Percentiles rank a stretch among this genome's conserved stretches.
Evolutionary conservation across 2,113 vertebrate species (phyloP).

Genomic region (Polypterus bichir): DNA sequence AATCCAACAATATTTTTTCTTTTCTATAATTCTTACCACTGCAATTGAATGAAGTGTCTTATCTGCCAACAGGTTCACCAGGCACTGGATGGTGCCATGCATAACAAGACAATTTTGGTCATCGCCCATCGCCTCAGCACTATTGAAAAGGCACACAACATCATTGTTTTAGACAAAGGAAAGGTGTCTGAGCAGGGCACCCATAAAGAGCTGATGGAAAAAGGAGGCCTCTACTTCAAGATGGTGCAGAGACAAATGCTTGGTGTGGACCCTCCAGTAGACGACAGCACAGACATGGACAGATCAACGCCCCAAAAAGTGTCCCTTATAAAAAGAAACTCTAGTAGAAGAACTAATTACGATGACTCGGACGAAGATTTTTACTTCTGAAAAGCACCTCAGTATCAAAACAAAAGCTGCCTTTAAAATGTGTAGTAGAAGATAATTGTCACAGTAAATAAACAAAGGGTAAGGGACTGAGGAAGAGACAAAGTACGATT

Average conservation of each 20-base stretch:
- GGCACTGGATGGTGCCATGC: slow-evolving; percentile 67
- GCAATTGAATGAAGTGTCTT: too few species aligned
- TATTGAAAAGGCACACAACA: slow-evolving; percentile 78
- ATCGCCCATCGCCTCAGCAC: slow-evolving; percentile 93
- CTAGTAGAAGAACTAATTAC: too few species aligned
- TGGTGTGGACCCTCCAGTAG: slow-evolving; percentile 43
- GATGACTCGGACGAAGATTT: slow-evolving; percentile 27
- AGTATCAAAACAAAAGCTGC: too few species aligned
- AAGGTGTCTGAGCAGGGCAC: slow-evolving; percentile 73
- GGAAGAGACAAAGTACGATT: too few species aligned
- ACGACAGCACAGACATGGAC: slow-evolving; percentile 8
- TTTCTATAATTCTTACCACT: not conserved
- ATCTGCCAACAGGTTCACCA: slow-evolving; percentile 67
- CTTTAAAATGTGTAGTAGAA: too few species aligned
- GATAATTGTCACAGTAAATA: too few species aligned
- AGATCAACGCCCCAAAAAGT: not conserved
- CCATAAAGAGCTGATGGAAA: slow-evolving; percentile 74
- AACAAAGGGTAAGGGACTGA: too few species aligned
- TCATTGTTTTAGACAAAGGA: slow-evolving; percentile 81
- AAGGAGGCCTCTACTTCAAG: slow-evolving; percentile 68
- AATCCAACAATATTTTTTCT: not conserved
- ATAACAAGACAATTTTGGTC: slow-evolving; percentile 69
- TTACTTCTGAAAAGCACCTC: not conserved
- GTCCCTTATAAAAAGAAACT: too few species aligned
- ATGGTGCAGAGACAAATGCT: slow-evolving; percentile 84